Conservation (phyloP, 2,797 vertebrate genomes). For the Myioborus melanocephalus region DNA sequence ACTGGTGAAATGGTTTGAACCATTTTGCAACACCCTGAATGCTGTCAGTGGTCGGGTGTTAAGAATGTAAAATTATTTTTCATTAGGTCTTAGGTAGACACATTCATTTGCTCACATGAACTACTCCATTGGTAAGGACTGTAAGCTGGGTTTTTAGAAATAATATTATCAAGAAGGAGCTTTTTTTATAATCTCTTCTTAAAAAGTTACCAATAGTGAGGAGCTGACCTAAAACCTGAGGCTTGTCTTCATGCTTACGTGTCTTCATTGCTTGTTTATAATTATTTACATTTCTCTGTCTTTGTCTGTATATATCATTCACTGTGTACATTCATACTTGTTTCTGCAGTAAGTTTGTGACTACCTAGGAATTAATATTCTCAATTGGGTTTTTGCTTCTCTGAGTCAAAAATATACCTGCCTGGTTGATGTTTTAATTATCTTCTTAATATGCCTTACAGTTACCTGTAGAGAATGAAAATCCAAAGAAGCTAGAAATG, state of each 20-base stretch:
- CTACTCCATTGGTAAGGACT: not conserved
- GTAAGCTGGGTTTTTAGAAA: not conserved
- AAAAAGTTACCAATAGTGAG: not conserved
- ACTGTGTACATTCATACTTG: not conserved
- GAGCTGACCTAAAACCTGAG: not conserved
- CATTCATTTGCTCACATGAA: not conserved
- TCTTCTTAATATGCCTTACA: not conserved
- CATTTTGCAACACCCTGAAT: not conserved
- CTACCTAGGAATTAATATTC: not conserved
- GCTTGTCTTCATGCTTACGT: conserved; percentile 47
- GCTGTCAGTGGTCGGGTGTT: not conserved
- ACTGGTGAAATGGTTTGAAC: not conserved
- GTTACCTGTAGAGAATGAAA: not conserved
- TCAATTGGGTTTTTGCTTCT: not conserved
- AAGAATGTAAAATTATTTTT: not conserved
- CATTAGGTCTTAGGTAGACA: not conserved
- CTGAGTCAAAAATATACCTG: not conserved
- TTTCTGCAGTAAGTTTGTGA: not conserved
- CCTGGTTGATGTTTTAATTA: not conserved
- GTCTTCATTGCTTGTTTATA: conserved; percentile 54
- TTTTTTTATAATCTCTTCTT: not conserved
- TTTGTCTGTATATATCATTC: not conserved
- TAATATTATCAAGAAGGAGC: not conserved
- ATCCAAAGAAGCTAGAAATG: not conserved
- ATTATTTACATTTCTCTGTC: not conserved